A percentile compares a stretch with the other conserved stretches of the same genome.
Conservation (phyloP, 1,140 invertebrate genomes). For the Phenacoccus solenopsis region DNA sequence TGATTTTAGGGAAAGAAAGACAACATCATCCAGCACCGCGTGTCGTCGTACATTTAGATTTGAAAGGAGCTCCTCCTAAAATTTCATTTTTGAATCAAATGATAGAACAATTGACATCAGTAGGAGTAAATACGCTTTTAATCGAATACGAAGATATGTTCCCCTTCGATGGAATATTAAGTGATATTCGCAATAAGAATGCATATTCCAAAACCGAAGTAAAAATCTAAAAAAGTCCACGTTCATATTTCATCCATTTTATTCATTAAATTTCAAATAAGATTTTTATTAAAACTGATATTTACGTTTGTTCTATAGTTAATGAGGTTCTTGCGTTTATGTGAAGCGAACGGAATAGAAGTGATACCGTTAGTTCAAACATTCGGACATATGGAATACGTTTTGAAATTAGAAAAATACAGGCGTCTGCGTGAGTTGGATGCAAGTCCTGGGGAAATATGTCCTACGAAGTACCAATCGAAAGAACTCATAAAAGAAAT, state of each 20-base stretch:
- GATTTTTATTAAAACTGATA: no score
- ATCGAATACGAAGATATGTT: conserved; percentile 45
- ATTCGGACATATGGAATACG: conserved; percentile 89
- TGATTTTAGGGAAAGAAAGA: no score
- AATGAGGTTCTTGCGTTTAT: not conserved
- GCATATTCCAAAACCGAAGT: conserved; percentile 32
- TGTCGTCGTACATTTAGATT: conserved; percentile 27
- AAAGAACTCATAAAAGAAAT: conserved; percentile 22
- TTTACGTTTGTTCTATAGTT: not conserved
- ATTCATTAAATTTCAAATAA: no score
- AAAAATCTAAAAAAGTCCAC: no score
- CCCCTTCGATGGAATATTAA: conserved; percentile 35
- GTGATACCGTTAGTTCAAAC: conserved; percentile 91
- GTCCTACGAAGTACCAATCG: conserved; percentile 43
- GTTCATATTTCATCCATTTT: no score
- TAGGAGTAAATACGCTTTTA: conserved; percentile 40
- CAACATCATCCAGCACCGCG: not conserved
- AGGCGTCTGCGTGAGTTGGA: conserved; percentile 61
- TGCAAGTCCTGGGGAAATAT: conserved; percentile 65
- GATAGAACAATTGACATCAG: conserved; percentile 39
- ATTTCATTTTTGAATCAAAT: conserved; percentile 37
- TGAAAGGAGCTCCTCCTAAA: conserved; percentile 38
- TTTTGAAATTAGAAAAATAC: conserved; percentile 68
- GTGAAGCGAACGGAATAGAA: conserved; percentile 38
- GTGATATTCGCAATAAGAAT: conserved; percentile 33